Percentiles rank a stretch among this genome's conserved stretches.
Conservation (phyloP, 2,113 vertebrate genomes). For the Alexandromys fortis region DNA sequence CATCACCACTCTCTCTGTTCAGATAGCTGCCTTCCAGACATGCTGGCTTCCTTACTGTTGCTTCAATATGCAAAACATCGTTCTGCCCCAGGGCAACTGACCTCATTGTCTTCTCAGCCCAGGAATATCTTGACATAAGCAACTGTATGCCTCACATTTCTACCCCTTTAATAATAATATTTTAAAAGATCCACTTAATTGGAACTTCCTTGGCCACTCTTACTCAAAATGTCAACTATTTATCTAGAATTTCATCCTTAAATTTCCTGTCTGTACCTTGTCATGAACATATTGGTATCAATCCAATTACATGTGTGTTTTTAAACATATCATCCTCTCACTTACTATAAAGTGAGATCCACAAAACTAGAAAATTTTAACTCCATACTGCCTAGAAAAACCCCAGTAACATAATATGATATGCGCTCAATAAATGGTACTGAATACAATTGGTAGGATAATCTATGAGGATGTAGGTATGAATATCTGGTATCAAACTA, state of each 20-base stretch:
- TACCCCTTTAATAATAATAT: slow-evolving; percentile 2
- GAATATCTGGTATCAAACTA: background rate
- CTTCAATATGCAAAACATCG: background rate
- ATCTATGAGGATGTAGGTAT: background rate
- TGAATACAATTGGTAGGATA: background rate
- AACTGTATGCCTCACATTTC: background rate
- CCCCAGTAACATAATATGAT: background rate
- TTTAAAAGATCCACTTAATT: background rate
- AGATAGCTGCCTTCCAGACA: background rate
- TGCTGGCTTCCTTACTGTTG: background rate
- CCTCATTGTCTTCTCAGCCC: background rate
- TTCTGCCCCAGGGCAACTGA: background rate
- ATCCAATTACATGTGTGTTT: background rate
- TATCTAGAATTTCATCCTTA: background rate
- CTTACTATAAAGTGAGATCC: slow-evolving; percentile 23
- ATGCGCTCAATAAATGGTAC: background rate
- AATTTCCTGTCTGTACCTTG: background rate
- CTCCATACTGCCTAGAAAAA: background rate
- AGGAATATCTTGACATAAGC: background rate
- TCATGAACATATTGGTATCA: background rate
- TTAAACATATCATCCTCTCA: background rate
- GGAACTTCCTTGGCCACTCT: background rate
- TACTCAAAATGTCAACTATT: slow-evolving; percentile 1
- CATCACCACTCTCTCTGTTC: background rate
- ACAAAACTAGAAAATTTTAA: background rate